Evolutionary conservation across 2,797 vertebrate genomes (phyloP).

Genomic region (Neosalanx taihuensis): DNA sequence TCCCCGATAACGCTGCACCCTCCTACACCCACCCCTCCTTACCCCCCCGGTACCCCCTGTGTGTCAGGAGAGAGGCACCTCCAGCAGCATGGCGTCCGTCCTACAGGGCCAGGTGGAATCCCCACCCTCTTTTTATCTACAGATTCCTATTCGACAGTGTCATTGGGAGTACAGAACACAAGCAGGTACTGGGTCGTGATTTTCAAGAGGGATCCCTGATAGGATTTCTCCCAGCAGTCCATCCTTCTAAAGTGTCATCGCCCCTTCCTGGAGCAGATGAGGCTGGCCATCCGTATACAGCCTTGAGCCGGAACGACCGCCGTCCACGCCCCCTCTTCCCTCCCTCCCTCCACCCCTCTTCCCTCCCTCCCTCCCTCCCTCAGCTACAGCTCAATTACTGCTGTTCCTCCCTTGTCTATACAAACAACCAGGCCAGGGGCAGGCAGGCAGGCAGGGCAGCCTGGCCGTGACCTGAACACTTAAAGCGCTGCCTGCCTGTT

Average conservation of each 20-base stretch:
- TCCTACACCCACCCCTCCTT: slow-evolving; percentile 41
- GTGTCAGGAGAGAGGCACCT: neutral
- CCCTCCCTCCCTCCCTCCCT: slow-evolving; percentile 14
- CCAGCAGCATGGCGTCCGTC: neutral
- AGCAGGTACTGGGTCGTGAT: neutral
- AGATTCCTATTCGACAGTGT: slow-evolving; percentile 32
- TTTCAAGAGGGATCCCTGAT: slow-evolving; percentile 26
- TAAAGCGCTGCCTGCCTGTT: slow-evolving; percentile 50
- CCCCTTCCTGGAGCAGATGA: slow-evolving; percentile 25
- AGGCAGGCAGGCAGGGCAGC: slow-evolving; percentile 30
- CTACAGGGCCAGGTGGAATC: neutral
- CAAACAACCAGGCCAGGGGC: slow-evolving; percentile 33
- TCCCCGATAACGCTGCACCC: slow-evolving; percentile 34
- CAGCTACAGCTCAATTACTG: slow-evolving; percentile 61
- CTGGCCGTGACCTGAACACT: slow-evolving; percentile 54
- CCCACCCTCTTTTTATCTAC: neutral
- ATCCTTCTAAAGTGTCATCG: slow-evolving; percentile 21
- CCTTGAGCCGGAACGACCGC: slow-evolving; percentile 58
- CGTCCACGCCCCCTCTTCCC: too few species aligned
- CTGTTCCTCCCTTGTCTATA: slow-evolving; percentile 56
- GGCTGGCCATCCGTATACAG: slow-evolving; percentile 33
- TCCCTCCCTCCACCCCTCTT: slow-evolving; percentile 33
- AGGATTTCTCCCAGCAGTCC: neutral
- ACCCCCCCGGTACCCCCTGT: slow-evolving; percentile 22
- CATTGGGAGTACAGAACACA: neutral